A percentile compares a stretch with the other conserved stretches of the same genome.
phyloP scores from a whole-genome alignment of 2,113 vertebrate genomes.

The Hystrix cristata region DNA sequence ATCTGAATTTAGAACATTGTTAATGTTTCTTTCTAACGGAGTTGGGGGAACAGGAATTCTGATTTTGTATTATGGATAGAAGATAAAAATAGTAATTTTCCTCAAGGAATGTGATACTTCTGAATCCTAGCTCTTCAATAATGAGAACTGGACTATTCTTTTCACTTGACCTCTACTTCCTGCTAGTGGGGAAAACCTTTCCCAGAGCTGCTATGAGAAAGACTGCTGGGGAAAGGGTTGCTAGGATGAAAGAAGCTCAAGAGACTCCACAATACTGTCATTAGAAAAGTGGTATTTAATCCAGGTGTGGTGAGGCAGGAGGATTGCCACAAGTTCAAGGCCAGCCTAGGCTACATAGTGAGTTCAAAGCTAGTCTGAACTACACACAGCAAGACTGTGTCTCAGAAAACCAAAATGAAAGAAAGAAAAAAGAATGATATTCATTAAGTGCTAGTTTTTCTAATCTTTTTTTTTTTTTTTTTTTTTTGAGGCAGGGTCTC shows the following conservation, averaged over 20 bases:
- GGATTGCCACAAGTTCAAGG: not conserved
- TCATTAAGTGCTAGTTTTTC: constrained; percentile 60
- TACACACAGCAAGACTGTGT: not conserved
- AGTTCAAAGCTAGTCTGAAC: not conserved
- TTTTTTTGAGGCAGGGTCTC: too few species aligned
- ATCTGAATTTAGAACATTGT: constrained; percentile 37
- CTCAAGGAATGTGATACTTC: constrained; percentile 60
- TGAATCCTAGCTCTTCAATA: constrained; percentile 58
- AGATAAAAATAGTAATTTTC: constrained; percentile 60
- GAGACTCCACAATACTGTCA: constrained; percentile 20
- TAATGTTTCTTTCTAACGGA: constrained; percentile 54
- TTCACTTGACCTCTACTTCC: constrained; percentile 72
- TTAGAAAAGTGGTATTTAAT: constrained; percentile 48
- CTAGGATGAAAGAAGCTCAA: constrained; percentile 41
- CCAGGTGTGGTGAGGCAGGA: not conserved
- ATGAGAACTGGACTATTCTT: constrained; percentile 52
- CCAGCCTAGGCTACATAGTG: not conserved
- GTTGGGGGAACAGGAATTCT: constrained; percentile 52
- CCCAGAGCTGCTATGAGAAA: constrained; percentile 34
- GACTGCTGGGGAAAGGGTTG: constrained; percentile 40
- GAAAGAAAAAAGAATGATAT: not conserved
- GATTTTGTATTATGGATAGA: constrained; percentile 50
- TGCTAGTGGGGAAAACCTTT: constrained; percentile 60
- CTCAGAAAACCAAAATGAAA: not conserved
- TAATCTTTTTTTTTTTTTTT: not conserved